Evolutionary conservation across 2,888 invertebrate genomes (phyloP), one percentile per base, ranked within the genome.

Genomic region (Nysson spinosus): DNA sequence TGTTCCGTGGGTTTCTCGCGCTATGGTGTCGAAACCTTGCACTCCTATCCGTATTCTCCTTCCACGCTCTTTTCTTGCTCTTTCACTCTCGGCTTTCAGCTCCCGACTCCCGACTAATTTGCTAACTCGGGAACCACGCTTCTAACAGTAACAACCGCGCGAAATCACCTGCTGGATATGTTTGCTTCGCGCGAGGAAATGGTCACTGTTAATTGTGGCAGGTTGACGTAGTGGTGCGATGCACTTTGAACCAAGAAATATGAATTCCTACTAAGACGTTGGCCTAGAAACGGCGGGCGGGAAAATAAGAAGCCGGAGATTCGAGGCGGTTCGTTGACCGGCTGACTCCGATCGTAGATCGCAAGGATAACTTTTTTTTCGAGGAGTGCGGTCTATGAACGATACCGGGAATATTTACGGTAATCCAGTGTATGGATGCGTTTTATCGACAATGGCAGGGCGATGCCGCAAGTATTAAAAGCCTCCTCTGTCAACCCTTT

Each of bases 401-500:
- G n/a, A n/a, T n/a, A n/a, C n/a, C n/a, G n/a, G n/a, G 20, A 17
- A 77, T 81, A 80, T 79, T 82, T 80, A 81, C 79, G 81, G 80
- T 82, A 80, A 83, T 83, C 78, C 74, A 74, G 81, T 77, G n/a
- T n/a, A n/a, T n/a, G 77, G 82, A 83, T 81, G 81, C 79, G 81
- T 80, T 83, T 81, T 83, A 83, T 84, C 81, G 81, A 83, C 80
- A 80, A 83, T 83, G 63, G 78, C 68, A 62, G 69, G 39, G 72
- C 78, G 72, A 72, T 76, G 80, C 78, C 80, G 80, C 79, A 73
- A 82, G 83, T 83, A 84, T 84, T 85, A 83, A 85, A 85, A 85
- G 84, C 84, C 80, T 84, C 77, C 82, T 77, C 69, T 76, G 79
- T 77, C 82, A 83, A 83, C 84, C 85, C 83, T 84, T 83, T 82